These are phyloP conservation scores for Apoda limacodes DNA, from an alignment of 2,888 invertebrate genomes.

Conservation along the genomic window DNA sequence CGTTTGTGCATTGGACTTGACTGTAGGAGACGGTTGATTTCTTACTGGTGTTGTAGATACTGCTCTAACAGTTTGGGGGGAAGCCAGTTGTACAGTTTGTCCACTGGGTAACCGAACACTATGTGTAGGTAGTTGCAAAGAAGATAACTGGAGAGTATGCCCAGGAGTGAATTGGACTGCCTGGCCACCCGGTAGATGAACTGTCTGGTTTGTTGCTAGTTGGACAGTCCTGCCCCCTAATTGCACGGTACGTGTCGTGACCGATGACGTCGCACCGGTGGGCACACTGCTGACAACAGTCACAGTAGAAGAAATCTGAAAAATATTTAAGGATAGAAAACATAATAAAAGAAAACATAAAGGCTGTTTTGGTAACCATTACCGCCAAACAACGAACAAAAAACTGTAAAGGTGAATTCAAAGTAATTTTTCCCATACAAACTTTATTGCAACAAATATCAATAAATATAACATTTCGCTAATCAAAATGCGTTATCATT, in stretches of 20 bases:
- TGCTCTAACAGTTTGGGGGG: slow-evolving; percentile 40
- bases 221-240: slow-evolving; percentile 52
- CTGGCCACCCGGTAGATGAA: slow-evolving; percentile 35
- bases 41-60: slow-evolving; percentile 32
- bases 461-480: too few relatives aligned
- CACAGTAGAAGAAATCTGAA: too few relatives aligned
- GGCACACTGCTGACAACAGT: too few relatives aligned
- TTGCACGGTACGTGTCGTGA: slow-evolving; percentile 42
- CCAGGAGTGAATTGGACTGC: slow-evolving; percentile 37
- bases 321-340: too few relatives aligned
- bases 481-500: too few relatives aligned
- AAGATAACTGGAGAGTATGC: slow-evolving; percentile 42
- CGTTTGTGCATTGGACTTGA: slow-evolving; percentile 32
- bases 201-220: slow-evolving; percentile 40
- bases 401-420: too few relatives aligned
- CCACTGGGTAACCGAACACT: slow-evolving; percentile 52
- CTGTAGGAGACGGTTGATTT: slow-evolving; percentile 27
- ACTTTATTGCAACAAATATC: too few relatives aligned
- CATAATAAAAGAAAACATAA: too few relatives aligned
- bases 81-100: slow-evolving; percentile 50
- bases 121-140: slow-evolving; percentile 38
- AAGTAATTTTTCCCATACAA: too few relatives aligned
- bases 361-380: too few relatives aligned
- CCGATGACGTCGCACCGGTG: slow-evolving; percentile 30
- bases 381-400: too few relatives aligned